These are phyloP conservation scores for Osedax frankpressi DNA, from an alignment of 2,888 invertebrate species.

Conservation along the genomic window DNA sequence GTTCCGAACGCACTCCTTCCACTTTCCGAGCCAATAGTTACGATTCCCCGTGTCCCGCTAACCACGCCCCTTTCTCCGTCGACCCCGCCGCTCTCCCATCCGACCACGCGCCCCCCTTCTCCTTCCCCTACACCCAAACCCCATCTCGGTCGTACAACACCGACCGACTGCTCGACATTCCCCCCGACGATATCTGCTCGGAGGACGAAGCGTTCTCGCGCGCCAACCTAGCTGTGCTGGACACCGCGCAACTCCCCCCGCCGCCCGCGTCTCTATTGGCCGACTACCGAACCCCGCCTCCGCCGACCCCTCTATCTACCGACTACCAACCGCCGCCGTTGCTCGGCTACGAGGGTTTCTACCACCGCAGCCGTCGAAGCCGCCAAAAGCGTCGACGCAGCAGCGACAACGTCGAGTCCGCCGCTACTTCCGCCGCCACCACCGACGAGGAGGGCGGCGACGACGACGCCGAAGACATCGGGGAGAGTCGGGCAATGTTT, in stretches of 20 bases:
- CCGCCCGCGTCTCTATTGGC: conserved; percentile 28
- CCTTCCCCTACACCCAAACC: not conserved
- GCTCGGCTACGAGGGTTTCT: not conserved
- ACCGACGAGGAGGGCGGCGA: not conserved
- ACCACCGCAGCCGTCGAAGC: not conserved
- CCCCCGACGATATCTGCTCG: conserved; percentile 29
- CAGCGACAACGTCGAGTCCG: not conserved
- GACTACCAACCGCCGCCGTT: not conserved
- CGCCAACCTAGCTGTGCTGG: conserved; percentile 13
- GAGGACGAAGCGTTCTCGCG: conserved; percentile 26
- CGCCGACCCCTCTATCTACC: not conserved
- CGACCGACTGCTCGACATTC: conserved; percentile 25
- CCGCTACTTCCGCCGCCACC: not conserved
- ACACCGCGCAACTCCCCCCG: conserved; percentile 26
- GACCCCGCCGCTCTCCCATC: not conserved
- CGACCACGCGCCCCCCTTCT: not conserved
- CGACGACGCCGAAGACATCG: not conserved
- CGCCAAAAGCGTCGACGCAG: no score
- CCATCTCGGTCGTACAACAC: conserved; percentile 5
- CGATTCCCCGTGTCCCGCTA: not conserved
- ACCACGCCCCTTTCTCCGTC: not conserved
- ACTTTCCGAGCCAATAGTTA: no score
- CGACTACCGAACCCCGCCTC: not conserved
- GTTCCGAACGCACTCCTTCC: no score
- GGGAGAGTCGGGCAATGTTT: no score